These are phyloP conservation scores for Drosophila baimaii DNA, from an alignment of 1,140 invertebrate genomes.

Conservation along the genomic window DNA sequence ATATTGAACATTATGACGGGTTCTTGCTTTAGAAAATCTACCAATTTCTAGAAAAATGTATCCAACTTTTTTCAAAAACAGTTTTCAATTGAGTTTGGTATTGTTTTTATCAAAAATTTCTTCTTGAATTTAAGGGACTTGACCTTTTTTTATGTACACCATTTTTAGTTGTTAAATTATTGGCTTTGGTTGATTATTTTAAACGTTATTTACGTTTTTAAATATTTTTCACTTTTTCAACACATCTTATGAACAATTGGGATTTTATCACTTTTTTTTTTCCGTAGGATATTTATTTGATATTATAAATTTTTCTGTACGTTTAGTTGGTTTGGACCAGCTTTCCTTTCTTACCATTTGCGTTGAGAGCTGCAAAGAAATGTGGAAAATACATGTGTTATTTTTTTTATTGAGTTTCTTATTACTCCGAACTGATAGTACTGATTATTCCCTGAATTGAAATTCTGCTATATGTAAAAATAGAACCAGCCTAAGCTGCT, in stretches of 20 bases:
- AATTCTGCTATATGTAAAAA: slow-evolving; percentile 13
- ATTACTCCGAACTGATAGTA: slow-evolving; percentile 10
- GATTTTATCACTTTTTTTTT: slow-evolving; percentile 30
- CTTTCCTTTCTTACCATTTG: slow-evolving; percentile 76
- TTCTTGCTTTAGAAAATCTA: too few species aligned
- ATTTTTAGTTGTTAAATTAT: slow-evolving; percentile 31
- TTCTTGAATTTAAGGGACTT: neutral
- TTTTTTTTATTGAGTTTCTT: slow-evolving; percentile 6
- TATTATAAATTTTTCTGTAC: slow-evolving; percentile 10
- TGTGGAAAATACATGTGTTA: slow-evolving; percentile 13
- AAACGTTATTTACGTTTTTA: neutral
- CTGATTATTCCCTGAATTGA: slow-evolving; percentile 4
- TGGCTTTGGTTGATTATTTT: slow-evolving; percentile 2
- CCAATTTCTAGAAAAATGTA: too few species aligned
- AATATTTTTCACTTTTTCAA: slow-evolving; percentile 6
- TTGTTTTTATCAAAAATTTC: too few species aligned
- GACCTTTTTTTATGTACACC: neutral
- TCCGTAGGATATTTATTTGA: slow-evolving; percentile 16
- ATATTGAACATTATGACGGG: too few species aligned
- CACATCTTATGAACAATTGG: slow-evolving; percentile 25
- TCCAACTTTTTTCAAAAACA: too few species aligned
- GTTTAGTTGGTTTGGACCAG: slow-evolving; percentile 29
- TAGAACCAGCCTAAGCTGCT: neutral
- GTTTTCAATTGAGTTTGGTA: too few species aligned
- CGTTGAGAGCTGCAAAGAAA: slow-evolving; percentile 55